Evolutionary conservation across 2,888 invertebrate species (phyloP).

Genomic region (Tetropium fuscum): DNA sequence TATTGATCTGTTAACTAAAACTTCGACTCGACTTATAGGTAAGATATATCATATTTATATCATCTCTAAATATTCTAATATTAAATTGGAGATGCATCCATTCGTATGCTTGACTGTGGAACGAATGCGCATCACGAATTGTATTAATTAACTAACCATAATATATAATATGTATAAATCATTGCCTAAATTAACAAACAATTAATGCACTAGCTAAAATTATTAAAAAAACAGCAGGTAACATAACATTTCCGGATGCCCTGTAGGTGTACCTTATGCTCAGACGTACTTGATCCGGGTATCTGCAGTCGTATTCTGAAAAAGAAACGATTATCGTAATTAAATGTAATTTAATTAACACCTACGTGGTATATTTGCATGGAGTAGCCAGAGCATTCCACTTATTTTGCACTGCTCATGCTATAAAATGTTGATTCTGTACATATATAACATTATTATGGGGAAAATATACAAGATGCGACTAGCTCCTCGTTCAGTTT

Average conservation of each 20-base stretch:
- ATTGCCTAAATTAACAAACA: conserved; percentile 32
- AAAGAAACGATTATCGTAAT: conserved; percentile 53
- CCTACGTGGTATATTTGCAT: conserved; percentile 14
- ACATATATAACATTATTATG: no score
- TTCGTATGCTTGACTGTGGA: conserved; percentile 54
- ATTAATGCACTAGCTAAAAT: conserved; percentile 30
- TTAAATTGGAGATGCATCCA: conserved; percentile 35
- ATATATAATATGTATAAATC: conserved; percentile 4
- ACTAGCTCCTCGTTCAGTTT: no score
- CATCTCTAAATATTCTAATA: no score
- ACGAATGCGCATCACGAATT: conserved; percentile 49
- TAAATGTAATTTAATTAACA: conserved; percentile 25
- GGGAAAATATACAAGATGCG: no score
- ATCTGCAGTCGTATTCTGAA: conserved; percentile 75
- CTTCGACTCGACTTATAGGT: conserved; percentile 33
- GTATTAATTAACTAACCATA: conserved; percentile 9
- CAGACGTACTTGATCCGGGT: conserved; percentile 74
- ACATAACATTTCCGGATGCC: conserved; percentile 41
- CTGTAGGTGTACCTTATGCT: conserved; percentile 53
- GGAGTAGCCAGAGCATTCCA: conserved; percentile 17
- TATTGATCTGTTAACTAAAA: conserved; percentile 30
- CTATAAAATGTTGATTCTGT: no score
- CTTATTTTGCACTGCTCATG: conserved; percentile 8
- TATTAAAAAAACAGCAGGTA: conserved; percentile 33
- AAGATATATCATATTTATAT: conserved; percentile 24